Evolutionary conservation across 2,797 vertebrate species (phyloP).

Genomic region (Lemur catta): DNA sequence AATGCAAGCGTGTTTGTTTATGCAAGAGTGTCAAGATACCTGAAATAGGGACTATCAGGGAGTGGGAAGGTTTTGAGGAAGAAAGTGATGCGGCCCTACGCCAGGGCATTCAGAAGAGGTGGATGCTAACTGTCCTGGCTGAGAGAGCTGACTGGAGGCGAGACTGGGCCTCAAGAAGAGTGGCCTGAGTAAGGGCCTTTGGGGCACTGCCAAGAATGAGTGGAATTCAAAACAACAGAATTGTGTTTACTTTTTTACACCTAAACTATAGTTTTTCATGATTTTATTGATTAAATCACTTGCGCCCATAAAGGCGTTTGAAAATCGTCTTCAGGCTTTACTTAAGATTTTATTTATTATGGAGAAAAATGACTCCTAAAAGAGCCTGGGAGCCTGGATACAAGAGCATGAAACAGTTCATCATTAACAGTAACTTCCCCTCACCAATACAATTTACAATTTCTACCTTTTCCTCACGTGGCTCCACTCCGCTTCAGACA

Average conservation of each 20-base stretch:
- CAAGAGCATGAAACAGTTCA: not conserved
- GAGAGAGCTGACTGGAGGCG: not conserved
- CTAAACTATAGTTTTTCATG: not conserved
- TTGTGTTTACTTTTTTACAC: not conserved
- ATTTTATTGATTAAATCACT: constrained; percentile 30
- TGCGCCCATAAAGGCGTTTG: not conserved
- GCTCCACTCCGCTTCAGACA: rapidly evolving
- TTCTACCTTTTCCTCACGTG: not conserved
- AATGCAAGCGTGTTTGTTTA: not conserved
- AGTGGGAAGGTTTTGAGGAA: not conserved
- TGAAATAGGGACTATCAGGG: not conserved
- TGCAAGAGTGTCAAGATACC: not conserved
- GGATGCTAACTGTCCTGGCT: not conserved
- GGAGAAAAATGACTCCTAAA: not conserved
- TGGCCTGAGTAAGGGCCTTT: not conserved
- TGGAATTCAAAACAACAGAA: not conserved
- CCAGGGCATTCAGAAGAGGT: not conserved
- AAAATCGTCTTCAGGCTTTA: constrained; percentile 50
- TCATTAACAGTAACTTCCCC: not conserved
- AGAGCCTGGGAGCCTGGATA: not conserved
- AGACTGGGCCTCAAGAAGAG: not conserved
- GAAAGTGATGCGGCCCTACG: not conserved
- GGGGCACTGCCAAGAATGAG: not conserved
- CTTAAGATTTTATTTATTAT: not conserved
- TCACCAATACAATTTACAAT: not conserved